Evolutionary conservation across 2,888 invertebrate species (phyloP).

Genomic region (Hermaeophaga mercurialis): DNA sequence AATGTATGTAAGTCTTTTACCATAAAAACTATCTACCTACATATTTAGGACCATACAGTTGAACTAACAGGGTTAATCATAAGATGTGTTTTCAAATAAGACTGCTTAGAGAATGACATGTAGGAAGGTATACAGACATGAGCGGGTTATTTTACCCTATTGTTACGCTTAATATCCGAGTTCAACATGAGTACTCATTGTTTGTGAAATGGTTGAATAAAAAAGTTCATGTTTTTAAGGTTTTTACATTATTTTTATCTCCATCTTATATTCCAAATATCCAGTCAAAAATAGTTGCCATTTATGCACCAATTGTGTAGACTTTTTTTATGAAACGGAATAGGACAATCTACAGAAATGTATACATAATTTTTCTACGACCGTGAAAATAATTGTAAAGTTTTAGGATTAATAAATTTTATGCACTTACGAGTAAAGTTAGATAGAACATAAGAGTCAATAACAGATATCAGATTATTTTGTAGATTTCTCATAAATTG

Average conservation of each 20-base stretch:
- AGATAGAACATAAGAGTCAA: too few species aligned
- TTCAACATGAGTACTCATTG: constrained; percentile 57
- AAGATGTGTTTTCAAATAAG: constrained; percentile 54
- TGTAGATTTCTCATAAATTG: too few species aligned
- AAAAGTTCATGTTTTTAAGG: constrained; percentile 55
- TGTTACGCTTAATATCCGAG: constrained; percentile 57
- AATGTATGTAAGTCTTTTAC: constrained; percentile 24
- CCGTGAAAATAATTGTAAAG: too few species aligned
- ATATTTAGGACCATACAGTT: constrained; percentile 52
- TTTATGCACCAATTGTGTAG: too few species aligned
- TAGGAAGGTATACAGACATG: constrained; percentile 53
- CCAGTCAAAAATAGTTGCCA: too few species aligned
- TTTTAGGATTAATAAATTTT: too few species aligned
- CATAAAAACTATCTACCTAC: constrained; percentile 15
- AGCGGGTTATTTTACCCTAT: constrained; percentile 43
- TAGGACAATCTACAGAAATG: too few species aligned
- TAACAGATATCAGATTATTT: too few species aligned
- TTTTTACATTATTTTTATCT: constrained; percentile 27
- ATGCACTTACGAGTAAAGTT: too few species aligned
- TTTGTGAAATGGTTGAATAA: constrained; percentile 55
- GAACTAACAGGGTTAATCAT: constrained; percentile 55
- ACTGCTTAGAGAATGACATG: constrained; percentile 56
- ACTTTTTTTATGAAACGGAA: too few species aligned
- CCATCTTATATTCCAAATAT: too few species aligned
- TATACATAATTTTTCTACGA: too few species aligned